Evolutionary conservation across 2,797 vertebrate genomes (phyloP), one percentile per base, ranked within the genome.

Genomic region (Arctocebus calabarensis): DNA sequence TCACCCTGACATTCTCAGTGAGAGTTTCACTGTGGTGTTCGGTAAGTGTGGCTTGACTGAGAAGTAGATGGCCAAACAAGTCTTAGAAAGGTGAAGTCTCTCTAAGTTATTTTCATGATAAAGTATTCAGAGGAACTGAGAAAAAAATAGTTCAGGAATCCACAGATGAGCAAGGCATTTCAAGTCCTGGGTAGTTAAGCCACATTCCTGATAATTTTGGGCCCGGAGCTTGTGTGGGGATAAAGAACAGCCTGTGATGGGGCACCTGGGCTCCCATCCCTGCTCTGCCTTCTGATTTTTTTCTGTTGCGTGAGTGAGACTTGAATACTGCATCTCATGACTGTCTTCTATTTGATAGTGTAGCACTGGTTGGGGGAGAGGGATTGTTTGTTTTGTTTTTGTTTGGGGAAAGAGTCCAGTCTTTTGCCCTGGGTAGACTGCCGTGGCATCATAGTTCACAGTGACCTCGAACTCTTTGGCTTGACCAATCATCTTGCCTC

Each of bases 51-150:
- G 13, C 14, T 19, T 37, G 37, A 59, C 25, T n/a, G 68, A 74
- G 52, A 34, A 74, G 52, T 40, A 52, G 78, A 32, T 14, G 12
- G 66, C 57, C 57, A 68, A 48, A 17, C 43, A 48, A n/a, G 34
- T 52, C 57, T 55, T 61, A 71, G 14, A 43, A 22, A 89, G 5
- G 12, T 29, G 55, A 82, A 52, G 25, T 66, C 32, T 91, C 77
- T 84, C 57, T 70, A 73, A 88, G 77, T 48, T 85, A 25, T 75
- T 94, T 96, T 92, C 77, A 73, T 55, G 29, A 89, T 22, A 64
- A 82, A 70, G 70, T 32, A 20, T 78, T 73, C 22, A 57, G 57
- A 45, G 3, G 27, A 87, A 78, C 14, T 43, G 37, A 91, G 40
- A 32, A n/a, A 14, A 57, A 91, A 48, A 5, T 22, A 23, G 17